Evolutionary conservation across 2,888 invertebrate genomes (phyloP).

Genomic region (Drosophila robusta): DNA sequence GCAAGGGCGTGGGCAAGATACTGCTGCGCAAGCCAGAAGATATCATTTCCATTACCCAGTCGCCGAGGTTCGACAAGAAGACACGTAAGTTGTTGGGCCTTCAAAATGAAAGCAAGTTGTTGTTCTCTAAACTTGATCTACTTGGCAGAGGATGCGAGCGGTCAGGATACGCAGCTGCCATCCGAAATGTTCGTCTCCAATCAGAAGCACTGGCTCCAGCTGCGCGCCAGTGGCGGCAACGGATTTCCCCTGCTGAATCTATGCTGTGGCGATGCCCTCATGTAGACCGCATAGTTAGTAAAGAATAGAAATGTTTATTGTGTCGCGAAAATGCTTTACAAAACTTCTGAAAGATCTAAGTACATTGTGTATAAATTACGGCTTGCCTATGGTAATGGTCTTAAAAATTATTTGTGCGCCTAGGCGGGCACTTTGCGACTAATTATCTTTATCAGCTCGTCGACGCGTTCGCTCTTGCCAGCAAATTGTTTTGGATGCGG

Average conservation of each 20-base stretch:
- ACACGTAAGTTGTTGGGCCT: constrained; percentile 51
- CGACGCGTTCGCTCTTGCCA: constrained; percentile 92
- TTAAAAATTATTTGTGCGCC: constrained; percentile 25
- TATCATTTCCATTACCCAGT: constrained; percentile 90
- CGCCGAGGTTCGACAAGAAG: constrained; percentile 78
- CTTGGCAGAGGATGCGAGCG: constrained; percentile 84
- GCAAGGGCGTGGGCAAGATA: constrained; percentile 94
- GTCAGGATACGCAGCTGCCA: constrained; percentile 89
- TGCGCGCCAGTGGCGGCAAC: constrained; percentile 86
- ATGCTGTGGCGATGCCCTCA: constrained; percentile 71
- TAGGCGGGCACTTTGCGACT: constrained; percentile 87
- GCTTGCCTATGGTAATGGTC: constrained; percentile 44
- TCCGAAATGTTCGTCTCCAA: constrained; percentile 97
- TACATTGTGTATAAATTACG: constrained; percentile 55
- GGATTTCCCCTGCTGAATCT: constrained; percentile 71
- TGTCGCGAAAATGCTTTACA: constrained; percentile 76
- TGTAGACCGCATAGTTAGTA: constrained; percentile 44
- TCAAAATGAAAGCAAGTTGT: not conserved
- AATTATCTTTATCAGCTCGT: constrained; percentile 92
- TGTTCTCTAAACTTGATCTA: not conserved
- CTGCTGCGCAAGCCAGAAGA: constrained; percentile 93
- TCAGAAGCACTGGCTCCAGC: constrained; percentile 94
- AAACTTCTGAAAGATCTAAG: constrained; percentile 62
- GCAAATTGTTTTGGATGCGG: constrained; percentile 93
- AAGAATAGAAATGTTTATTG: constrained; percentile 73